Base-by-base conservation (phyloP, 2,797 vertebrate genomes). In the Diglossa cyanea region DNA sequence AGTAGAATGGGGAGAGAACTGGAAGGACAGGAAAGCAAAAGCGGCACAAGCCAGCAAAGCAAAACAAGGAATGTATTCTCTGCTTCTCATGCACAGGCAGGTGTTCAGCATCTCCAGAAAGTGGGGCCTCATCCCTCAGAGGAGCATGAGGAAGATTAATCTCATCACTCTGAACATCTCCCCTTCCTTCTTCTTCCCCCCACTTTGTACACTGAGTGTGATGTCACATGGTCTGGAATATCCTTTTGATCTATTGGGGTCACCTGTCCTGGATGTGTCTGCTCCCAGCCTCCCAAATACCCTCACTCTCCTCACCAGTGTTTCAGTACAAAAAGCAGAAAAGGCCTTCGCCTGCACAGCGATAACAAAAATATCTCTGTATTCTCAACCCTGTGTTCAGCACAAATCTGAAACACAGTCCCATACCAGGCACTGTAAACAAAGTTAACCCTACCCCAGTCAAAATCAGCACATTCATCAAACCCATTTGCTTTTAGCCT, bases 271-370 rank as follows among this genome's bases (percentile, higher is more conserved):
- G 47, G 14, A 21, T 53, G 7, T 40, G 20, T 48, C 70, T 35
- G 3, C 45, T 42, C 17, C 18, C 47, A 35, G 0, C 26, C 31
- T 54, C 35, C 28, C 28, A 68, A 0, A 19, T 7, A 39, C 6
- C 5, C 39, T 2, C n/a, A 9, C n/a, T 2, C 24, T 3, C 11
- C 19, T 48, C n/a, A 5, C 39, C 62, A 48, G 5, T 1, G 1
- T 48, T 42, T 28, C 28, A 48, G 5, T 12, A 17, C 0, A 3
- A 68, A 13, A 37, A 62, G 48, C 42, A 62, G 31, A 37, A 55
- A n/a, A 37, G 18, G 4, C 17, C 26, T 68, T 75, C 26, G 10
- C 15, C 23, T 68, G 26, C 18, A 10, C 18, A 61, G 13, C 17
- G 53, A 26, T 19, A 19, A 40, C 1, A 47, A 40, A 53, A 60